phyloP scores from a whole-genome alignment of 2,113 vertebrate genomes.

The Centropus unirufus region DNA sequence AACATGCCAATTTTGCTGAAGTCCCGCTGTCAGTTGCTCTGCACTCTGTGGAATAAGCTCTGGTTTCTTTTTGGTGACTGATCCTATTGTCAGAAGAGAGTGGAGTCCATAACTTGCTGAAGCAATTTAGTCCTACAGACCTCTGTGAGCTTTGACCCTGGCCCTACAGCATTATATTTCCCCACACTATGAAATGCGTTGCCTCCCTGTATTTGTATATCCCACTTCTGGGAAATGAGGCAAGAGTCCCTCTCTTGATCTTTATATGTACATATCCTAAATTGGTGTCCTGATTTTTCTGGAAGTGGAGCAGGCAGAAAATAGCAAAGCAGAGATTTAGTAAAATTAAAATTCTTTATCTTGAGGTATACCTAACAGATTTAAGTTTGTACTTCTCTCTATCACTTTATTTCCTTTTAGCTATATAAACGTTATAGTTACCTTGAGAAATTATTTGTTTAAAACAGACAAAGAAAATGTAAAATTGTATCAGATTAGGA shows the following conservation, averaged over 20 bases:
- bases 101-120: neutral
- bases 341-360: neutral
- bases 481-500: neutral
- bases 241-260: neutral
- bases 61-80: neutral
- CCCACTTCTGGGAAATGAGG: slow-evolving; percentile 34
- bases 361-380: neutral
- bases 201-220: neutral
- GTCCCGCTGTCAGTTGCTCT: neutral
- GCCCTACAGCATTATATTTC: neutral
- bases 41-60: neutral
- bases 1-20: slow-evolving; percentile 15
- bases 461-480: neutral
- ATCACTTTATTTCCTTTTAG: neutral
- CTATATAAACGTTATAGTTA: neutral
- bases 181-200: neutral
- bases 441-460: neutral
- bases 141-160: slow-evolving; percentile 38
- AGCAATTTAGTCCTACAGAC: slow-evolving; percentile 32
- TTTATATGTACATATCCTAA: slow-evolving; percentile 20
- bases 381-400: neutral
- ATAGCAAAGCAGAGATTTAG: neutral
- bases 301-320: neutral
- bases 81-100: neutral
- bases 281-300: slow-evolving; percentile 10